phyloP scores from a whole-genome alignment of 1,140 invertebrate species.

The Pseudomyrmex sp. region DNA sequence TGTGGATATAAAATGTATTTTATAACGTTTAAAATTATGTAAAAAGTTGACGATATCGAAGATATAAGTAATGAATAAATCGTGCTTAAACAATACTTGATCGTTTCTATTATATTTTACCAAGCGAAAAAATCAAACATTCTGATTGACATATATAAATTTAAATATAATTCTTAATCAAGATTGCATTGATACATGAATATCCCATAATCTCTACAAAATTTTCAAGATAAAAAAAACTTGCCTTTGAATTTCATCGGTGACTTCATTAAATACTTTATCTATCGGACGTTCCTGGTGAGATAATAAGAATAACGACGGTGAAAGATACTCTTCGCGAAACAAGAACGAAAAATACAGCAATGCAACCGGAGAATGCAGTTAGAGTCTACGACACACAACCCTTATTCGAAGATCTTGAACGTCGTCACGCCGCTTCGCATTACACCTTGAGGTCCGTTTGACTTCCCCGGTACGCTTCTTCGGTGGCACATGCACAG shows the following conservation, averaged over 20 bases:
- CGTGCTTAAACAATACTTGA: no score
- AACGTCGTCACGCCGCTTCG: not conserved
- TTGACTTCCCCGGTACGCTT: not conserved
- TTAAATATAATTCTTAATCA: no score
- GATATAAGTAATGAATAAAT: no score
- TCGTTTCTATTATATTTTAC: no score
- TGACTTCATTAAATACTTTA: slow-evolving; percentile 75
- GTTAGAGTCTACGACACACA: not conserved
- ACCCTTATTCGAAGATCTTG: not conserved
- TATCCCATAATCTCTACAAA: not conserved
- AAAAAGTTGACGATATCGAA: no score
- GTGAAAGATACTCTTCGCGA: no score
- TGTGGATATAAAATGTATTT: no score
- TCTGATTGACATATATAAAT: not conserved
- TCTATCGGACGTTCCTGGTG: not conserved
- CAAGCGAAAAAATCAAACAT: no score
- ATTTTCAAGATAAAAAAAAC: slow-evolving; percentile 40
- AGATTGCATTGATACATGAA: no score
- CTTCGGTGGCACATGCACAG: slow-evolving; percentile 22
- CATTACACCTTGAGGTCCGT: not conserved
- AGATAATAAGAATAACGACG: not conserved
- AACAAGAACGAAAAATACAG: not conserved
- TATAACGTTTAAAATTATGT: no score
- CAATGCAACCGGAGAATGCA: not conserved
- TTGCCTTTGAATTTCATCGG: slow-evolving; percentile 71